These are phyloP conservation scores for Hippocampus abdominalis DNA, from an alignment of 2,113 vertebrate species.

Conservation along the genomic window DNA sequence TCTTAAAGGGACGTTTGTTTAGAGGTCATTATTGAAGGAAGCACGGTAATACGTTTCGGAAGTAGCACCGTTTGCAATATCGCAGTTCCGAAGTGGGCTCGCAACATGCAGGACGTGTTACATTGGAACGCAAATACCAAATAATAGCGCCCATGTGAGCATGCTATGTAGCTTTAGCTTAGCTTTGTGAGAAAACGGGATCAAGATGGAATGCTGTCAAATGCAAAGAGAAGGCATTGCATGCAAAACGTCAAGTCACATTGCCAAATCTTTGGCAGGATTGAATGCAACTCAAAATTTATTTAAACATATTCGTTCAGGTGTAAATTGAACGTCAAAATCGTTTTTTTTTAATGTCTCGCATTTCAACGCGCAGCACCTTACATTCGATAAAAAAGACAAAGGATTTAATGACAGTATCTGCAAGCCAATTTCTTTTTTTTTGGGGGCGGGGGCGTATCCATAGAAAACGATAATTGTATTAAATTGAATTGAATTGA, in stretches of 20 bases:
- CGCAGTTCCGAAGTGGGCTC: too few relatives aligned
- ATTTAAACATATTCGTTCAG: background rate
- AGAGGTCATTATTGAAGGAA: too few relatives aligned
- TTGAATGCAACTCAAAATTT: background rate
- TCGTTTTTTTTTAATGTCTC: background rate
- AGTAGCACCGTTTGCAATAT: too few relatives aligned
- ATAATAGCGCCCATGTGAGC: background rate
- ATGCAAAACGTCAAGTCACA: background rate
- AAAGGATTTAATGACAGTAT: constrained; percentile 76
- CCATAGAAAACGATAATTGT: constrained; percentile 78
- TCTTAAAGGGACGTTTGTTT: too few relatives aligned
- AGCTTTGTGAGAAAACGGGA: too few relatives aligned
- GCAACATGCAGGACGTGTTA: background rate
- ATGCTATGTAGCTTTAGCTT: background rate
- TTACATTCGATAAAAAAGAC: constrained; percentile 70
- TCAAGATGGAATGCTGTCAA: too few relatives aligned
- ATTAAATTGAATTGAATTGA: too few relatives aligned
- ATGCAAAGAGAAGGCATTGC: too few relatives aligned
- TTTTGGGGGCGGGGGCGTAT: constrained; percentile 51
- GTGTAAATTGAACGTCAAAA: background rate
- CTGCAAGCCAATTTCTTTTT: constrained; percentile 71
- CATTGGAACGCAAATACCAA: background rate
- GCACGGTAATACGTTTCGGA: too few relatives aligned
- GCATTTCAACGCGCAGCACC: constrained; percentile 56
- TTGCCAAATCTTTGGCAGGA: background rate